Evolutionary conservation across 2,113 vertebrate genomes (phyloP).

Genomic region (Hemiprocne comata): DNA sequence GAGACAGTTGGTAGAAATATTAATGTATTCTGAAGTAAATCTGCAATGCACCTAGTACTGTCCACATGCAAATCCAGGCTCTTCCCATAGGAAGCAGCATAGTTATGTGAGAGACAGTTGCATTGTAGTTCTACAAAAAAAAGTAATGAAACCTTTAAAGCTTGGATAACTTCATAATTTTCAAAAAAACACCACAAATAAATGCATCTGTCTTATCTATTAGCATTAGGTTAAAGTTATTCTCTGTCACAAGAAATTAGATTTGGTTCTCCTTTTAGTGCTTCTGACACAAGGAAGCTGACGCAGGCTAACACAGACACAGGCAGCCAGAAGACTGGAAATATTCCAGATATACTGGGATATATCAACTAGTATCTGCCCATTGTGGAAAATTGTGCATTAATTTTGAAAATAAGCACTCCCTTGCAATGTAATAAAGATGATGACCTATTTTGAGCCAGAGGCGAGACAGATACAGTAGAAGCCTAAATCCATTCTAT

Average conservation of each 20-base stretch:
- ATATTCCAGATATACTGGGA: conserved; percentile 46
- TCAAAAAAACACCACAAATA: conserved; percentile 19
- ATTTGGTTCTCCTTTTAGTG: conserved; percentile 41
- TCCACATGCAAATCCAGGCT: neutral
- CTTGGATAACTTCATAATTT: neutral
- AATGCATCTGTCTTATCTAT: neutral
- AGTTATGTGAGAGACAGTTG: neutral
- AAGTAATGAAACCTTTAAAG: neutral
- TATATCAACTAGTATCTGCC: conserved; percentile 39
- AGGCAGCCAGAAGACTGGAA: conserved; percentile 35
- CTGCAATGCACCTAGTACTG: neutral
- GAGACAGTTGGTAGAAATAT: neutral
- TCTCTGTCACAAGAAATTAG: conserved; percentile 28
- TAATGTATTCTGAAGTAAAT: neutral
- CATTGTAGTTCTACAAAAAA: neutral
- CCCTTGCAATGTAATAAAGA: conserved; percentile 49
- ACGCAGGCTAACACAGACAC: neutral
- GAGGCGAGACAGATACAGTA: neutral
- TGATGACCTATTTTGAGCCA: conserved; percentile 20
- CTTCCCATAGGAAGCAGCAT: neutral
- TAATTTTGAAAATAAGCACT: conserved; percentile 61
- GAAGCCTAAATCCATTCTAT: neutral
- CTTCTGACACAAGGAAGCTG: conserved; percentile 42
- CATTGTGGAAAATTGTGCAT: conserved; percentile 27
- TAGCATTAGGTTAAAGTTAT: conserved; percentile 36